These are phyloP conservation scores for Steinernema feltiae DNA, from an alignment of 1,140 invertebrate genomes.

Conservation along the genomic window DNA sequence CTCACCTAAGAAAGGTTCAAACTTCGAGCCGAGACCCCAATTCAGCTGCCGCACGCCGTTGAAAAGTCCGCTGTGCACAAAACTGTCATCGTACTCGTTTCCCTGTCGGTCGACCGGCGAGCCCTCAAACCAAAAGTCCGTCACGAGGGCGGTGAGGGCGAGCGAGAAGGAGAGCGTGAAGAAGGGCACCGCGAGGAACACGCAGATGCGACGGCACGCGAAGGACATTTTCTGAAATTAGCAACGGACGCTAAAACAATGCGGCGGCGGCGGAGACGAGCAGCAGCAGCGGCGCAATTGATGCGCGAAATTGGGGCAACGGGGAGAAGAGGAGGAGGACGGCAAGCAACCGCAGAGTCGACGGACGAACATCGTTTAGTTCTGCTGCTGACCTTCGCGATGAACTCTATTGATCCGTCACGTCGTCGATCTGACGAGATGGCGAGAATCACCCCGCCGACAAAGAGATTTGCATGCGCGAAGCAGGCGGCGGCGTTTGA, in stretches of 20 bases:
- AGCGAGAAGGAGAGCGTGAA: background rate
- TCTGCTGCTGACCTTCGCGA: background rate
- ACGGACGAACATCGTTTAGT: too few species aligned
- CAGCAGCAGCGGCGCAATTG: too few species aligned
- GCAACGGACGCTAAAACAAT: background rate
- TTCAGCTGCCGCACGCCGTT: background rate
- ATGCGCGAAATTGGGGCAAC: background rate
- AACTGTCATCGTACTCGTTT: background rate
- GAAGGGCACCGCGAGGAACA: background rate
- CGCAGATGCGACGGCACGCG: constrained; percentile 2
- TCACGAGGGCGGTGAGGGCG: background rate
- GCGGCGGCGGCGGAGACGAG: background rate
- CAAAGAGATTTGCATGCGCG: background rate
- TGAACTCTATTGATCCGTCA: constrained; percentile 1
- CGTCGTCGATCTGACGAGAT: background rate
- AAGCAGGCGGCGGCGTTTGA: background rate
- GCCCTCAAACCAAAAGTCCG: background rate
- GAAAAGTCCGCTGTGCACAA: background rate
- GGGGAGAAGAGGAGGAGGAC: background rate
- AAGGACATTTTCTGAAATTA: background rate
- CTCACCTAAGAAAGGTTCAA: constrained; percentile 3
- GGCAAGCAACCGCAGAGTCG: background rate
- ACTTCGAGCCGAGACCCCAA: background rate
- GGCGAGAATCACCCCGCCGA: background rate
- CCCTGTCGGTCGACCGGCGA: background rate